Base-by-base conservation (phyloP, 23 tunicate genomes). In the Pegea sp. region DNA sequence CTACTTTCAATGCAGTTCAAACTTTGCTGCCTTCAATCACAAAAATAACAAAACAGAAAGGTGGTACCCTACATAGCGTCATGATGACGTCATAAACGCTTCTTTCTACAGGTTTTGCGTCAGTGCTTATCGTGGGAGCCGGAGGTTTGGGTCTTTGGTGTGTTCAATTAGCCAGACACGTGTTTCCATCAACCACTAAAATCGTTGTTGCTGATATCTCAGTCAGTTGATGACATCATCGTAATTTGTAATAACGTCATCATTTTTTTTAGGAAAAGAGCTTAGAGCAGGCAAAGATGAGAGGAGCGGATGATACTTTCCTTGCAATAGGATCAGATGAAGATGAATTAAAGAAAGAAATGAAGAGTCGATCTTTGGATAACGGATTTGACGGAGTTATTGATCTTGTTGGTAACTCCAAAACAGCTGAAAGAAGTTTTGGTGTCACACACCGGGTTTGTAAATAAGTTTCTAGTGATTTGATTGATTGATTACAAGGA, bases 101-200 rank as follows among this genome's bases (percentile, higher is more conserved):
- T 30, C 0, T 5, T 27, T 24, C 51, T 64, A 2, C 62, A 75
- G 86, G 67, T 7, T 27, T 44, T 24, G 53, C 60, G 11, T 44
- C 29, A 4, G 28, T 66, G 29, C 18, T 75, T 29, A 60, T 75
- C 23, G 33, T 67, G 25, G 86, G 86, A 3, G 86, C 86, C 4
- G 86, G 86, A 3, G 86, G 74, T 18, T 34, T 75, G 44, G 86
- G 86, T 24, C 44, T 75, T 57, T 75, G 71, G 68, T 59, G 86
- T 30, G 13, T 67, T 8, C 86, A 75, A 60, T 24, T 51, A 6
- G 72, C 74, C 20, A 60, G 30, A 29, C 24, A 30, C 7, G 26
- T 50, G 2, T 38, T 60, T 5, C 86, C 86, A 1, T 11, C 56
- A 22, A 61, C 64, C 4, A 68, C 75, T 22, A 60, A 61, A 26